Conservation (phyloP, 1,140 invertebrate genomes). For the Aphelenchoides fujianensis region DNA sequence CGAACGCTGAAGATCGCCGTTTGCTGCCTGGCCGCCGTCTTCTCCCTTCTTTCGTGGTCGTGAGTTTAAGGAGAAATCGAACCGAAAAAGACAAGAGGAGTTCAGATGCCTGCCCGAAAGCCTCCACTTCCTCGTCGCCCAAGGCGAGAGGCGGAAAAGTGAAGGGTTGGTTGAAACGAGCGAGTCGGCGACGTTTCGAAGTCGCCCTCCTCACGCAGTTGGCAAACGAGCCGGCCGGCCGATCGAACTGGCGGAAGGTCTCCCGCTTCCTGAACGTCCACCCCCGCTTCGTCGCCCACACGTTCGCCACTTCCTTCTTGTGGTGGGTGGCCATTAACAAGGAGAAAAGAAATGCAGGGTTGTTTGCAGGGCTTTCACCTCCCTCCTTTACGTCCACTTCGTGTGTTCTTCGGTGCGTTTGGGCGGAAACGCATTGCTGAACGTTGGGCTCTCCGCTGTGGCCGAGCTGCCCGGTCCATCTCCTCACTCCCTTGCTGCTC, state of each 20-base stretch:
- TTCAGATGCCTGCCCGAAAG: neutral
- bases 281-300: neutral
- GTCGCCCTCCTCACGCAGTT: neutral
- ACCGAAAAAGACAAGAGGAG: neutral
- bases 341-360: neutral
- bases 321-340: neutral
- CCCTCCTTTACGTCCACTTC: neutral
- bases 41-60: neutral
- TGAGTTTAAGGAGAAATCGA: neutral
- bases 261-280: neutral
- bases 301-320: neutral
- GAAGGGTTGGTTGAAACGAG: neutral
- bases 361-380: neutral
- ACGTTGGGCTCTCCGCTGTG: neutral
- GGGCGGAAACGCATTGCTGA: neutral
- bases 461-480: neutral
- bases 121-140: conserved; percentile 5
- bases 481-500: neutral
- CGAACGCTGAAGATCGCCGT: neutral
- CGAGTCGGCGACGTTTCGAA: neutral
- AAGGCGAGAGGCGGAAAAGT: neutral
- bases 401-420: neutral
- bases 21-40: neutral
- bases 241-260: neutral
- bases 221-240: neutral